These are phyloP conservation scores for Papilio aristodemus DNA, from an alignment of 1,140 invertebrate genomes.

Conservation along the genomic window DNA sequence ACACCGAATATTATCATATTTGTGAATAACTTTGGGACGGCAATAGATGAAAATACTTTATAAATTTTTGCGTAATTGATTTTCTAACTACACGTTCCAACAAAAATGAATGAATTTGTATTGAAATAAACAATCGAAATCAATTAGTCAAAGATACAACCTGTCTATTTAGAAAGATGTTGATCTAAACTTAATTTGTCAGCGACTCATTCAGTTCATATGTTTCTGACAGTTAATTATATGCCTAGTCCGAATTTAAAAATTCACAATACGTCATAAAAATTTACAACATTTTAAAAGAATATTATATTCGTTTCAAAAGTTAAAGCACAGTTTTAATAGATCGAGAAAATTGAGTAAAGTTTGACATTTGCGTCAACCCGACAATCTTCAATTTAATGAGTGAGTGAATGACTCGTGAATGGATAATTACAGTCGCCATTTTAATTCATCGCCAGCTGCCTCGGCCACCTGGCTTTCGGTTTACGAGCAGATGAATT, in stretches of 20 bases:
- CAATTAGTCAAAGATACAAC: too few relatives aligned
- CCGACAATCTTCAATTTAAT: not conserved
- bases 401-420: not conserved
- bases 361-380: not conserved
- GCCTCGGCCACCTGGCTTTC: conserved; percentile 11
- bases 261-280: too few relatives aligned
- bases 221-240: too few relatives aligned
- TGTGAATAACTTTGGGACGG: not conserved
- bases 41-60: not conserved
- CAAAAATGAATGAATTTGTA: too few relatives aligned
- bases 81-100: not conserved
- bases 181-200: too few relatives aligned
- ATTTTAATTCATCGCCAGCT: not conserved
- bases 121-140: too few relatives aligned
- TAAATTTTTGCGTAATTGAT: not conserved
- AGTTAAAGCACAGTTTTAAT: too few relatives aligned
- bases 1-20: conserved; percentile 14
- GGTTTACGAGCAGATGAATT: conserved; percentile 16
- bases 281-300: too few relatives aligned
- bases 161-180: too few relatives aligned
- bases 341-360: not conserved
- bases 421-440: not conserved
- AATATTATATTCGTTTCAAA: too few relatives aligned
- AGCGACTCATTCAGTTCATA: too few relatives aligned
- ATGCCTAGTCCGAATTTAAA: too few relatives aligned